A percentile compares a stretch with the other conserved stretches of the same genome.
phyloP scores from a whole-genome alignment of 1,140 invertebrate species.

The Batillaria attramentaria region DNA sequence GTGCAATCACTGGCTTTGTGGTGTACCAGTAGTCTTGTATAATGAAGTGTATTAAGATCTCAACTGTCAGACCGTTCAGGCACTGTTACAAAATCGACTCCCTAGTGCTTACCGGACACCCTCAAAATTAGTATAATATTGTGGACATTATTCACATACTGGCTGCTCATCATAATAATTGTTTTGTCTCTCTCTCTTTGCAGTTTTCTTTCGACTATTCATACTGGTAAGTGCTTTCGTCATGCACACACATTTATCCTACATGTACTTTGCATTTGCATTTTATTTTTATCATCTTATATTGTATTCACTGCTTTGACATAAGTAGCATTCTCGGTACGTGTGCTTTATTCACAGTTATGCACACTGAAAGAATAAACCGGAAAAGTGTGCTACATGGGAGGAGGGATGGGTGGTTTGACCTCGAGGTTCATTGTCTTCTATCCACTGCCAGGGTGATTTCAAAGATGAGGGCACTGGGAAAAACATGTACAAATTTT shows the following conservation, averaged over 20 bases:
- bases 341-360: background rate
- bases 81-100: no score
- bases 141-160: background rate
- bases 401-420: background rate
- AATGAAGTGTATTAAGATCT: no score
- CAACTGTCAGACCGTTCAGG: no score
- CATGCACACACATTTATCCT: background rate
- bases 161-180: background rate
- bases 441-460: no score
- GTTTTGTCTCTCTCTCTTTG: conserved; percentile 31
- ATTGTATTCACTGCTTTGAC: background rate
- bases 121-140: no score
- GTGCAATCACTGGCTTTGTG: no score
- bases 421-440: no score
- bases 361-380: background rate
- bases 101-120: no score
- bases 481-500: no score
- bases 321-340: background rate
- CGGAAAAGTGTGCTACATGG: no score
- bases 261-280: background rate
- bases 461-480: no score
- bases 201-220: conserved; percentile 71
- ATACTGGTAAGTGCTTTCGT: conserved; percentile 68
- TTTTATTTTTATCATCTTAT: background rate
- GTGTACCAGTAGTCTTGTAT: no score